These are phyloP conservation scores for Stictonetta naevosa DNA, from an alignment of 2,113 vertebrate species.

Conservation along the genomic window DNA sequence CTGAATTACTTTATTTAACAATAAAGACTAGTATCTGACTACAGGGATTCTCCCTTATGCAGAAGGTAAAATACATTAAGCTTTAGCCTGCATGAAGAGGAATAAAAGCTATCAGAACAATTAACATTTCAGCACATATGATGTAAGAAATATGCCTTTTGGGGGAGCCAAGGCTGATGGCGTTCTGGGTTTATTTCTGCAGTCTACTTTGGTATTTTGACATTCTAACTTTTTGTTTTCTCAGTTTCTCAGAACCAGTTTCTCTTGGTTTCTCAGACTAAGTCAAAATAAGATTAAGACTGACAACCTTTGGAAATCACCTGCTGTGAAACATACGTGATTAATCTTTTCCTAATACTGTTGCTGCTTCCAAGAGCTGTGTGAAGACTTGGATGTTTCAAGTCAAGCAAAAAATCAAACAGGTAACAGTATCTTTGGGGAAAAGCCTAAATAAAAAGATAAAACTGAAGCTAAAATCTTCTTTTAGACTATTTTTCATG, in stretches of 20 bases:
- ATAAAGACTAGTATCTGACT: neutral
- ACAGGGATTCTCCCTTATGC: neutral
- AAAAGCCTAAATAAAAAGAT: neutral
- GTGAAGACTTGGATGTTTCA: neutral
- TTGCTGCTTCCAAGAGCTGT: neutral
- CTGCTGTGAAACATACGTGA: neutral
- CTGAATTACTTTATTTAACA: slow-evolving; percentile 39
- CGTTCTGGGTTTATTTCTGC: neutral
- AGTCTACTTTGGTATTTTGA: neutral
- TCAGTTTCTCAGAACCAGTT: neutral
- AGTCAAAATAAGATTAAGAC: neutral
- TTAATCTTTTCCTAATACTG: neutral
- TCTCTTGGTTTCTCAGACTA: neutral
- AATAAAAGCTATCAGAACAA: slow-evolving; percentile 31
- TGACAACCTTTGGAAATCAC: neutral
- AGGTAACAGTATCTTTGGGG: neutral
- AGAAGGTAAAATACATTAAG: slow-evolving; percentile 23
- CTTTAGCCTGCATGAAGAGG: neutral
- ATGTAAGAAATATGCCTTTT: neutral
- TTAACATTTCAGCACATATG: slow-evolving; percentile 19
- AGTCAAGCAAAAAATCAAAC: neutral
- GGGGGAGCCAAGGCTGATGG: neutral
- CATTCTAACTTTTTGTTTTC: neutral
- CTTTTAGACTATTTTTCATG: neutral
- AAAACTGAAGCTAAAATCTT: neutral